Evolutionary conservation across 2,888 invertebrate genomes (phyloP).

Genomic region (Trichopria drosophilae): DNA sequence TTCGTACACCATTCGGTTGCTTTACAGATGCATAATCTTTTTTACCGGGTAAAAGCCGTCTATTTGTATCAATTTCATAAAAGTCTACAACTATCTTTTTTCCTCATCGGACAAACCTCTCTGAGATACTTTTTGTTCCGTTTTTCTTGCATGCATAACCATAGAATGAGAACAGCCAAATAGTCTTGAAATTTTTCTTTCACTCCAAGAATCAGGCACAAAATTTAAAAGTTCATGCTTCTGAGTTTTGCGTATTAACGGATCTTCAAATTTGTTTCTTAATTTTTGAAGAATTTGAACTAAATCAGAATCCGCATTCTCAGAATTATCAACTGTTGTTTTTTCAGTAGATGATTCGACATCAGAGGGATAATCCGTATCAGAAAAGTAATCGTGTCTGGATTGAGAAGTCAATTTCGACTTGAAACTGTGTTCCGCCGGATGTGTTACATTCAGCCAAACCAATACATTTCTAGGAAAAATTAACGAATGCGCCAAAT

Average conservation of each 20-base stretch:
- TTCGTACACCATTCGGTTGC: background rate
- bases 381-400: too few relatives aligned
- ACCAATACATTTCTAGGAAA: too few relatives aligned
- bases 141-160: background rate
- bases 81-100: background rate
- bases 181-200: background rate
- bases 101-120: background rate
- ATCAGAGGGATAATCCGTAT: too few relatives aligned
- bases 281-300: background rate
- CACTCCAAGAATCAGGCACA: background rate
- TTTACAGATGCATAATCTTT: too few relatives aligned
- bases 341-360: too few relatives aligned
- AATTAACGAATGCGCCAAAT: too few relatives aligned
- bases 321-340: too few relatives aligned
- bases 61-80: conserved; percentile 1
- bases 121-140: background rate
- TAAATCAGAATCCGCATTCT: background rate
- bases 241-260: background rate
- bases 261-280: too few relatives aligned
- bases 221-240: background rate
- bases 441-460: too few relatives aligned
- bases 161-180: background rate
- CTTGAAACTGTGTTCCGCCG: too few relatives aligned
- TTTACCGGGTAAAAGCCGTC: background rate
- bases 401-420: too few relatives aligned